Base-by-base conservation (phyloP, 2,113 vertebrate genomes). In the Heterotilapia buettikoferi region DNA sequence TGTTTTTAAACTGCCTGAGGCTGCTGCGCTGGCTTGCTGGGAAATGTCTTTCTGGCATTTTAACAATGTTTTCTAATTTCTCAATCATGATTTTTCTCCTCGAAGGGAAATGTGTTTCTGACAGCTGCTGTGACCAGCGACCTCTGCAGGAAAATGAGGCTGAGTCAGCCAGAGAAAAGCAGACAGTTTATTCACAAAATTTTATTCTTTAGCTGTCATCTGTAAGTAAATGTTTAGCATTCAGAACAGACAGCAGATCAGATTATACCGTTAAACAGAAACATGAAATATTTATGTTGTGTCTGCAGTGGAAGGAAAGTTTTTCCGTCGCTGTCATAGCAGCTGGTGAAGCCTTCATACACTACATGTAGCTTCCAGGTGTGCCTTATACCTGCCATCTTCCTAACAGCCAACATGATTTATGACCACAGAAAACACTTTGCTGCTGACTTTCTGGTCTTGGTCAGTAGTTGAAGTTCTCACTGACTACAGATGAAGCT, bases 171-270 rank as follows among this genome's bases (percentile, higher is more conserved):
- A 7, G 40, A 73, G 40, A 45, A 45, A 45, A 45, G 5, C 21
- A 73, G 40, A 10, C 40, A 18, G 68, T 45, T 45, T 73, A 18
- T 73, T 73, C 21, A 45, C 40, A 0, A 45, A 5, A 0, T 5
- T 0, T 19, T 31, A 18, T 76, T 0, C 14, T 50, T 76, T 29
- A 73, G 38, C 21, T 26, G 1, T 43, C 38, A 26, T 26, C n/a
- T 71, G n/a, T 40, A 24, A 71, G 63, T 24, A 43, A 71, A 71
- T 43, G 36, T 71, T 68, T 68, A 40, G 0, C n/a, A 63, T 63
- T 36, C 59, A 71, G 63, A 71, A 0, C 36, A 71, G 36, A 21
- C 63, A 21, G 36, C 63, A 68, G 63, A 68, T 68, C 31, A 11
- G 59, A 33, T 36, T 9, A 68, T 68, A 36, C 19, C 7, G 6